Evolutionary conservation across 2,888 invertebrate genomes (phyloP).

Genomic region (Notodonta dromedarius): DNA sequence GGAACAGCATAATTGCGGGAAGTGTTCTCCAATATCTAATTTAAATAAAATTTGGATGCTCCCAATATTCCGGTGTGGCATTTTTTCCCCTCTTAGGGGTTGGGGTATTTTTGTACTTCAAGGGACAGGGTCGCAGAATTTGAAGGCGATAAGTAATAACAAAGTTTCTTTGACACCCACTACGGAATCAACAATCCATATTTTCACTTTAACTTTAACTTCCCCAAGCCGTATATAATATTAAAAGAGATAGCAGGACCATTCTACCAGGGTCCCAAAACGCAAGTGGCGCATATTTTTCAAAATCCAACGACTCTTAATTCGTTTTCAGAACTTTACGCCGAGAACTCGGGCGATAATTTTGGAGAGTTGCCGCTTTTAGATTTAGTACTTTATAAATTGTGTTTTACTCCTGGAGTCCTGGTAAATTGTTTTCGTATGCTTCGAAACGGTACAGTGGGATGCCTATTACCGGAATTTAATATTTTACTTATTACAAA

Average conservation of each 20-base stretch:
- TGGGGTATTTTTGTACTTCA: too few species aligned
- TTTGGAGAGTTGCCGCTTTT: constrained; percentile 48
- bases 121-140: too few species aligned
- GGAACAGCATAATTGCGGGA: too few species aligned
- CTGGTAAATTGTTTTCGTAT: constrained; percentile 44
- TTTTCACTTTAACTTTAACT: neutral
- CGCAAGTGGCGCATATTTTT: constrained; percentile 45
- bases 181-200: neutral
- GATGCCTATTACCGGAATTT: constrained; percentile 34
- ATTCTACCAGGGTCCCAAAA: constrained; percentile 22
- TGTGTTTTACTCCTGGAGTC: constrained; percentile 28
- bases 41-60: too few species aligned
- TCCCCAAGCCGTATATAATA: constrained; percentile 15
- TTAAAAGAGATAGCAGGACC: constrained; percentile 26
- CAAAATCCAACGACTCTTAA: constrained; percentile 48
- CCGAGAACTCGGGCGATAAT: constrained; percentile 57
- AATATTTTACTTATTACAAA: constrained; percentile 5
- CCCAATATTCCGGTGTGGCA: too few species aligned
- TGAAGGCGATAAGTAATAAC: too few species aligned
- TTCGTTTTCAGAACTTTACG: constrained; percentile 51
- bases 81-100: too few species aligned
- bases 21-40: too few species aligned
- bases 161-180: neutral
- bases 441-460: constrained; percentile 25
- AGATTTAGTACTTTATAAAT: constrained; percentile 50